Percentiles rank a stretch among this genome's conserved stretches.
These are phyloP conservation scores for Cerastis rubricosa DNA, from an alignment of 2,888 invertebrate genomes.

Conservation along the genomic window DNA sequence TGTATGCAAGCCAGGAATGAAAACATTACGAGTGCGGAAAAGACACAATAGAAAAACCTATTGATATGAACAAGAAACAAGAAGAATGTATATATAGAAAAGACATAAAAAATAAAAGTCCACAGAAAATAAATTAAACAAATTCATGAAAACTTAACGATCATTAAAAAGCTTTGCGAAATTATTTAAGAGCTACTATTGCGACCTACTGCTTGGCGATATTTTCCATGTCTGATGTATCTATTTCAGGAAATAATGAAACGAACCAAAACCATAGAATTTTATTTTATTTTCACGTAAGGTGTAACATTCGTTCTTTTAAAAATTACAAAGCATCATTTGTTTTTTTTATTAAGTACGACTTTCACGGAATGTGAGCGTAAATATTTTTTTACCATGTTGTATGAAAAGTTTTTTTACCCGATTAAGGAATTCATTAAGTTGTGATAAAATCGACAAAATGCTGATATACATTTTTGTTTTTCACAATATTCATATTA, in stretches of 20 bases:
- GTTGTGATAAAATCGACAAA: not conserved
- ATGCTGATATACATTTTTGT: not conserved
- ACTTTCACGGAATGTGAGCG: constrained; percentile 5
- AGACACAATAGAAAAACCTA: not conserved
- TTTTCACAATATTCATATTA: too few species aligned
- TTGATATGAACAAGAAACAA: not conserved
- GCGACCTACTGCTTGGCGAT: constrained; percentile 77
- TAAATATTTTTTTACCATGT: not conserved
- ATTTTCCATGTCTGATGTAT: constrained; percentile 28
- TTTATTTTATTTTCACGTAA: constrained; percentile 9
- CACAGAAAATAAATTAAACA: not conserved
- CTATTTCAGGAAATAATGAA: constrained; percentile 52
- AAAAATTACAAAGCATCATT: constrained; percentile 1
- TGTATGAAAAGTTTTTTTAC: not conserved
- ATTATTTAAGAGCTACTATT: constrained; percentile 54
- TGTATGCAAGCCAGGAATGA: not conserved
- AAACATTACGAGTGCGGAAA: not conserved
- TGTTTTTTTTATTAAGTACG: not conserved
- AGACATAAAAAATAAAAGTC: not conserved
- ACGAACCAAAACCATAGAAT: constrained; percentile 3
- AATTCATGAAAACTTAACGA: constrained; percentile 9
- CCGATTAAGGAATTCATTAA: not conserved
- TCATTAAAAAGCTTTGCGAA: constrained; percentile 66
- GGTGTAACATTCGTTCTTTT: not conserved
- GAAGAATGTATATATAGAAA: constrained; percentile 12